Conservation (phyloP, 2,888 invertebrate species). For the Amphipoea oculea region DNA sequence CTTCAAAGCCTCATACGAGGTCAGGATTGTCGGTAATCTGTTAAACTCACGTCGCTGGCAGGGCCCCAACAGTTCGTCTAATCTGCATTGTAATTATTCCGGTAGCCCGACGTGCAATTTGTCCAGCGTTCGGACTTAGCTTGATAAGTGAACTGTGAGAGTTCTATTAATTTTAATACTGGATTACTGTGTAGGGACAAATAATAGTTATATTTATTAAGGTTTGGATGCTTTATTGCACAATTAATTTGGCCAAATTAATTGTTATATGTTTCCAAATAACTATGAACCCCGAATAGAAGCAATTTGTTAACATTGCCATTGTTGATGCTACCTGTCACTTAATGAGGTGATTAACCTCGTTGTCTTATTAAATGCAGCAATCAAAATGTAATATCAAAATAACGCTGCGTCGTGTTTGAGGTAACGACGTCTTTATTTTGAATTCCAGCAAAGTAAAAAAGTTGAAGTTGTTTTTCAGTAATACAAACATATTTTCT, state of each 20-base stretch:
- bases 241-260: not conserved
- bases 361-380: not conserved
- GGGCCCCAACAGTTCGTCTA: constrained; percentile 65
- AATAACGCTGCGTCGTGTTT: not conserved
- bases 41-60: constrained; percentile 65
- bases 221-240: not conserved
- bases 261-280: not conserved
- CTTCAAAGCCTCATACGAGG: constrained; percentile 23
- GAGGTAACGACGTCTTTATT: too few species aligned
- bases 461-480: not conserved
- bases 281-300: not conserved
- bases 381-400: not conserved
- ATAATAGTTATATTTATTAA: not conserved
- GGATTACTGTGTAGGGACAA: constrained; percentile 1
- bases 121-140: constrained; percentile 55
- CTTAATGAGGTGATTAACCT: not conserved
- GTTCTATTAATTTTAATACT: constrained; percentile 39
- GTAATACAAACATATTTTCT: constrained; percentile 10
- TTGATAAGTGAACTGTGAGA: constrained; percentile 49
- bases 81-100: constrained; percentile 71
- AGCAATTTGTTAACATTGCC: not conserved
- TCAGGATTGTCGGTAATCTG: constrained; percentile 57
- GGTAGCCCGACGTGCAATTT: constrained; percentile 61
- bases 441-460: not conserved
- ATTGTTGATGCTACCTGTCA: not conserved